Conservation (phyloP, 2,797 vertebrate genomes). For the Xenops minutus region DNA sequence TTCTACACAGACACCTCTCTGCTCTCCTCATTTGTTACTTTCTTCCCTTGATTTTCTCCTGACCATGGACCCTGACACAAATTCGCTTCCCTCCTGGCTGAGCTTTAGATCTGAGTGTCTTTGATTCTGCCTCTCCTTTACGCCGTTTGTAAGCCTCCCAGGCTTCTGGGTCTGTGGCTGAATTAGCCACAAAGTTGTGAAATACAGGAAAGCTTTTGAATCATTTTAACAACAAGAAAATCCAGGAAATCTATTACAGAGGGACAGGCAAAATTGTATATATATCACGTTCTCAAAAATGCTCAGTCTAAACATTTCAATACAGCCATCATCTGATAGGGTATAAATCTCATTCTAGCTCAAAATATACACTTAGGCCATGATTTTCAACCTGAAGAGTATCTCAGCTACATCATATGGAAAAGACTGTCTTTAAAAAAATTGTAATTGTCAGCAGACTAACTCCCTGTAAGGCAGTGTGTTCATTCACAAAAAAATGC, state of each 20-base stretch:
- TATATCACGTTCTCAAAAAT: not conserved
- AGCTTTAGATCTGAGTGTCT: not conserved
- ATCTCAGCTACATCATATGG: not conserved
- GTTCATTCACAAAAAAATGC: not conserved
- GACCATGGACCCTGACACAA: not conserved
- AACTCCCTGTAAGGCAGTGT: not conserved
- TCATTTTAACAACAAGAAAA: not conserved
- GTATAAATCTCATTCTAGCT: not conserved
- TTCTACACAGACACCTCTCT: not conserved
- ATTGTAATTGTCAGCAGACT: not conserved
- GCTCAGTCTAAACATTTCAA: not conserved
- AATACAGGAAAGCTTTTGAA: not conserved
- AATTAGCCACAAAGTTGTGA: not conserved
- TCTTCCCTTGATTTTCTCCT: not conserved
- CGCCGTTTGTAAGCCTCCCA: not conserved
- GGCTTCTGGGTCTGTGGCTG: not conserved
- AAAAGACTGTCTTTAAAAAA: not conserved
- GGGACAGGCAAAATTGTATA: not conserved
- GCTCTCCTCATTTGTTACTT: not conserved
- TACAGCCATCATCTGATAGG: not conserved
- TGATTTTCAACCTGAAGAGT: not conserved
- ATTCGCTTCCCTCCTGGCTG: not conserved
- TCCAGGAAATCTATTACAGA: not conserved
- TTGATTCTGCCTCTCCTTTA: not conserved
- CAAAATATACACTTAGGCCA: not conserved